Percentiles rank a stretch among this genome's conserved stretches.
Evolutionary conservation across 2,888 invertebrate species (phyloP).

Genomic region (Dicyrtomina minuta): DNA sequence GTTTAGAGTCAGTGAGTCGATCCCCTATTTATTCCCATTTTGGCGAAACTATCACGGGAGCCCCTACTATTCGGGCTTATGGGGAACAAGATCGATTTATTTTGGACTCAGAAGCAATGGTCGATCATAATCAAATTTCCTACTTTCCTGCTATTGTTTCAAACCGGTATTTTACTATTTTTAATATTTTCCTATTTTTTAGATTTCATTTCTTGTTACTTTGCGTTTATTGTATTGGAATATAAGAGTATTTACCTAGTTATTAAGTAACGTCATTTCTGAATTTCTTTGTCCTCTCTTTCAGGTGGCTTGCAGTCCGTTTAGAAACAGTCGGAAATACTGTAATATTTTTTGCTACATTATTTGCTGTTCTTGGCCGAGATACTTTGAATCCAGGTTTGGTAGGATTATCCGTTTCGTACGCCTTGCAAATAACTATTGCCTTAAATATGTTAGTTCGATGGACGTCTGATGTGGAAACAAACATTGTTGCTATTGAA

Average conservation of each 20-base stretch:
- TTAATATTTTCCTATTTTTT: no score
- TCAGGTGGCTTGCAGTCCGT: slow-evolving; percentile 61
- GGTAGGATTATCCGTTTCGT: slow-evolving; percentile 86
- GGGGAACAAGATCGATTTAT: slow-evolving; percentile 56
- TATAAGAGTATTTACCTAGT: no score
- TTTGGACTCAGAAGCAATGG: slow-evolving; percentile 58
- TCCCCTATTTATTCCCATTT: slow-evolving; percentile 64
- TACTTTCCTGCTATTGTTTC: slow-evolving; percentile 53
- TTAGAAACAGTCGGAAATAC: slow-evolving; percentile 79
- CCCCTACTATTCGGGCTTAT: slow-evolving; percentile 56
- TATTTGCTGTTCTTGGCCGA: slow-evolving; percentile 84
- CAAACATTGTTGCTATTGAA: slow-evolving; percentile 63
- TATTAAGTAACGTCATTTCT: slow-evolving; percentile 19
- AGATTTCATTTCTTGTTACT: slow-evolving; percentile 22
- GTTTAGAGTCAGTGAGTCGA: slow-evolving; percentile 61
- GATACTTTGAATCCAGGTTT: slow-evolving; percentile 72
- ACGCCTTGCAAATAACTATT: slow-evolving; percentile 63
- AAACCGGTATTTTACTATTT: slow-evolving; percentile 34
- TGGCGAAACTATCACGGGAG: slow-evolving; percentile 65
- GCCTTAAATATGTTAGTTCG: slow-evolving; percentile 61
- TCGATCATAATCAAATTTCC: slow-evolving; percentile 58
- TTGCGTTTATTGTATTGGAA: not conserved
- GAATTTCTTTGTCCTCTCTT: slow-evolving; percentile 55
- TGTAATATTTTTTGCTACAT: slow-evolving; percentile 89
- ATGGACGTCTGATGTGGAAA: slow-evolving; percentile 66